phyloP scores from a whole-genome alignment of 2,113 vertebrate genomes.

The Azemiops feae region DNA sequence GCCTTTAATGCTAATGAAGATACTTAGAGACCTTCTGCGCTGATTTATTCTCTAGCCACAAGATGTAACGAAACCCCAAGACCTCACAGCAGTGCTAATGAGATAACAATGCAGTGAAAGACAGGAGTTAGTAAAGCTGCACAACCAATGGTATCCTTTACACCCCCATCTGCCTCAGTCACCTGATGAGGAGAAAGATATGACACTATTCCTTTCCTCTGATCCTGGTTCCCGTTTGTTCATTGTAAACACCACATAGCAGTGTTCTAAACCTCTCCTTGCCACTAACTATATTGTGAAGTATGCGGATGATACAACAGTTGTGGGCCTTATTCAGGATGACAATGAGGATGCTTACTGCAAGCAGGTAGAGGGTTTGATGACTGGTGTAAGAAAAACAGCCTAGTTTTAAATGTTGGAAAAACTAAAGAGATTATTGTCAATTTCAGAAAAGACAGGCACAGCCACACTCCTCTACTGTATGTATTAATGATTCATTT shows the following conservation, averaged over 20 bases:
- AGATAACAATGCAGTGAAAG: background rate
- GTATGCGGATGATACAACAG: too few relatives aligned
- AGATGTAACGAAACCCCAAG: background rate
- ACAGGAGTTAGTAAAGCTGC: background rate
- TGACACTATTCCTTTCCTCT: background rate
- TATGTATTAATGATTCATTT: too few relatives aligned
- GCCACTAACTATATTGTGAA: too few relatives aligned
- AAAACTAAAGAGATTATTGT: too few relatives aligned
- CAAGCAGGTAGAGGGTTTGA: too few relatives aligned
- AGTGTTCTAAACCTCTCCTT: background rate
- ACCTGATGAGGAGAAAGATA: background rate
- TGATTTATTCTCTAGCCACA: background rate
- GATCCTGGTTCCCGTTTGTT: background rate
- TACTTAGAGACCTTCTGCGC: background rate
- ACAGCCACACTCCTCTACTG: too few relatives aligned
- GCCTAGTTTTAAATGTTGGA: too few relatives aligned
- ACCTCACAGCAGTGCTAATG: background rate
- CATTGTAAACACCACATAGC: background rate
- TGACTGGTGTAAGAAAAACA: too few relatives aligned
- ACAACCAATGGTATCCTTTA: background rate
- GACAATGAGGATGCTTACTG: too few relatives aligned
- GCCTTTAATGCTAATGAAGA: background rate
- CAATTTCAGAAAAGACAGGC: too few relatives aligned
- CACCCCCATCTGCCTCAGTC: background rate
- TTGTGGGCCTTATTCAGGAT: too few relatives aligned